phyloP scores from a whole-genome alignment of 2,113 vertebrate species.

The Synchiropus splendidus region DNA sequence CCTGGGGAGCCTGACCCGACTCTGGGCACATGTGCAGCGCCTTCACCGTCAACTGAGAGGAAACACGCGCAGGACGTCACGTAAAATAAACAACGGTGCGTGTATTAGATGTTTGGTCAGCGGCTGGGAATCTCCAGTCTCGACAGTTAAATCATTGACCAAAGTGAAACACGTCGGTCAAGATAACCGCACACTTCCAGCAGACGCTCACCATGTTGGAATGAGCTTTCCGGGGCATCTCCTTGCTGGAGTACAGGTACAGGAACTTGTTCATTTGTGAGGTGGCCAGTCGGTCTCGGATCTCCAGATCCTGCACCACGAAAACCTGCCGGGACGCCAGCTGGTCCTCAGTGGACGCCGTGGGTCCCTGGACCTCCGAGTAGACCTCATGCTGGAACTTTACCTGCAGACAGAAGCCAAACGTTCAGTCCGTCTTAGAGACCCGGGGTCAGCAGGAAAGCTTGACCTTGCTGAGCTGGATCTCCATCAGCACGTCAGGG shows the following conservation, averaged over 20 bases:
- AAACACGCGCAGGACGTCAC: conserved; percentile 3
- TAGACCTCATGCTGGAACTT: conserved; percentile 97
- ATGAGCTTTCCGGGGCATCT: conserved; percentile 90
- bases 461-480: conserved; percentile 89
- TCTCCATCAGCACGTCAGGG: conserved; percentile 92
- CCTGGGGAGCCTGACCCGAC: conserved; percentile 83
- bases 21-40: conserved; percentile 90
- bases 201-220: conserved; percentile 80
- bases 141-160: too few relatives aligned
- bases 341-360: conserved; percentile 67
- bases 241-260: conserved; percentile 89
- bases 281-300: conserved; percentile 87
- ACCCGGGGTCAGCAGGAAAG: too few relatives aligned
- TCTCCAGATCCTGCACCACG: conserved; percentile 91
- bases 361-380: conserved; percentile 53
- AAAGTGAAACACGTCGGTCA: too few relatives aligned
- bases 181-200: neutral
- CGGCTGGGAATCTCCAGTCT: too few relatives aligned
- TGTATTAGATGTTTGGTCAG: too few relatives aligned
- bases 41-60: conserved; percentile 80
- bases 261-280: conserved; percentile 99
- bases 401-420: conserved; percentile 63
- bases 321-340: conserved; percentile 89
- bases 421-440: too few relatives aligned
- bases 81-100: too few relatives aligned